Base-by-base conservation (phyloP, 2,888 invertebrate genomes). In the Oxytorus armatus region DNA sequence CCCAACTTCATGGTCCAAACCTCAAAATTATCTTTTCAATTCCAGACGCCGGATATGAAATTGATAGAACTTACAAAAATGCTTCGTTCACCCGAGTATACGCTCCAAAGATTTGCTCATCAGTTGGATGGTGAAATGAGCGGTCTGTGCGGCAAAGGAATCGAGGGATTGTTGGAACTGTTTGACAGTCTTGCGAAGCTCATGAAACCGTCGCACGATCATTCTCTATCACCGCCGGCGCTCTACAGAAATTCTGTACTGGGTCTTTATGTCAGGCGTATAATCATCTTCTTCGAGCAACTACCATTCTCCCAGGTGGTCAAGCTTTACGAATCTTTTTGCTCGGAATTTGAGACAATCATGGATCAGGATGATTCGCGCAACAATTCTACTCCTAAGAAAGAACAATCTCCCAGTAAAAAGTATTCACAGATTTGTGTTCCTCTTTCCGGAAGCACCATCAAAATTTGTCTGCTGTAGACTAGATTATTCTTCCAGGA, bases 231-330 rank as follows among this genome's bases (percentile, higher is more conserved):
- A 0, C 78, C 87, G 47, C 86, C 89, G 21, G 81, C 86, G 33
- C 82, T 91, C 49, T 89, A 89, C 81, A 88, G 89, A 82, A 89
- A 91, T 84, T 90, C 90, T 72, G 88, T 94, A 92, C 87, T 93
- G 93, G 98, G 98, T 33, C 93, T 97, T 83, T 98, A 96, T 91
- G 93, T 98, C 81, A 93, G 98, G 81, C 93, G 97, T 88, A 95
- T 97, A 89, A 94, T 96, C 83, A 93, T 98, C 0, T 95, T 96
- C 82, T 95, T 98, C 89, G 97, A 97, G 87, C 96, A 96, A 90
- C 93, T 98, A 83, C 95, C 96, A 14, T 98, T 98, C 92, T 95
- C 96, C 42, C 96, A 97, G 93, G 95, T 97, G 77, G 95, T 96
- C 57, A 93, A 94, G 42, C 93, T 97, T 25, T 96, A 95, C 89